These are phyloP conservation scores for Sinhomidia bicolor DNA, from an alignment of 2,888 invertebrate species.

Conservation along the genomic window DNA sequence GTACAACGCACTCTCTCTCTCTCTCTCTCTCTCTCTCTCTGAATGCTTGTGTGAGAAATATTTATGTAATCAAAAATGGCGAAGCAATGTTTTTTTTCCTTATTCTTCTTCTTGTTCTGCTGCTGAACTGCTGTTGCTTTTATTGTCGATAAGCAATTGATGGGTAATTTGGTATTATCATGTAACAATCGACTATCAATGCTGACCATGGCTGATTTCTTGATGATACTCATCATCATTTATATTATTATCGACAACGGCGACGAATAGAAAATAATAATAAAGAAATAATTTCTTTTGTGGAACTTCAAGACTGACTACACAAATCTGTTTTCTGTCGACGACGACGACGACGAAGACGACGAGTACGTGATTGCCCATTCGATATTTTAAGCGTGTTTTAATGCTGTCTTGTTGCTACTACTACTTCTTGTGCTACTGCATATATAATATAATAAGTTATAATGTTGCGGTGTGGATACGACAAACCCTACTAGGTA, in stretches of 20 bases:
- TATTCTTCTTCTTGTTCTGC: neutral
- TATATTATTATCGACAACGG: conserved; percentile 57
- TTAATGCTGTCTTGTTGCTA: neutral
- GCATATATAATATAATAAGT: neutral
- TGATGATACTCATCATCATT: conserved; percentile 75
- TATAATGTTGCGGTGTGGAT: too few species aligned
- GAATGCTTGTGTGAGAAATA: conserved; percentile 46
- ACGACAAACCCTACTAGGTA: too few species aligned
- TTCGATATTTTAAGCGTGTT: conserved; percentile 60
- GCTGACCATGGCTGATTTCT: conserved; percentile 73
- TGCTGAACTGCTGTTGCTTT: neutral
- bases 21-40: too few species aligned
- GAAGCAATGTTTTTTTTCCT: conserved; percentile 24
- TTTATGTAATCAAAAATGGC: conserved; percentile 42
- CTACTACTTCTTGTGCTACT: neutral
- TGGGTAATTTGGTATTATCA: conserved; percentile 71
- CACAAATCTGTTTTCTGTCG: neutral
- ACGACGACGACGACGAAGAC: conserved; percentile 2
- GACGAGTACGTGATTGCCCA: conserved; percentile 70
- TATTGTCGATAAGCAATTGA: conserved; percentile 51
- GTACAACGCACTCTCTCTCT: too few species aligned
- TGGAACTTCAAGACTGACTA: conserved; percentile 40
- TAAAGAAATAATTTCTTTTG: conserved; percentile 64
- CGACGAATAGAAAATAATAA: conserved; percentile 50
- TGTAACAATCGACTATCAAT: conserved; percentile 68